Conservation (phyloP, 2,797 vertebrate genomes). For the Lithobates sylvaticus region DNA sequence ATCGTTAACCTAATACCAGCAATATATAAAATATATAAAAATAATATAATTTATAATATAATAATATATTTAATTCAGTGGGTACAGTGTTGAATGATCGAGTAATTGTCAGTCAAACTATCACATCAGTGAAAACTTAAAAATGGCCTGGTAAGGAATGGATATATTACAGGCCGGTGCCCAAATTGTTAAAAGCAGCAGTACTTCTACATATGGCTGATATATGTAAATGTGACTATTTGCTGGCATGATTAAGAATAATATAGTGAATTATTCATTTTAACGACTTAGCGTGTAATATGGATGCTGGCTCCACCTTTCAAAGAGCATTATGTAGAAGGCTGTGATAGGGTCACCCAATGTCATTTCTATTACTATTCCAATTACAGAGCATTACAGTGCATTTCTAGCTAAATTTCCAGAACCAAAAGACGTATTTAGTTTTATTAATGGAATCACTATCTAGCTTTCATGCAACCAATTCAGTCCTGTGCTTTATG, state of each 20-base stretch:
- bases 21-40: no score
- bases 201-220: neutral
- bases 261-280: neutral
- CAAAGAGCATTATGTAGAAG: neutral
- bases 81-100: no score
- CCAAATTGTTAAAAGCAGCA: no score
- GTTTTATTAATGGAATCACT: neutral
- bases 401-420: neutral
- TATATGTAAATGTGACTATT: neutral
- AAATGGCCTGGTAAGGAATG: no score
- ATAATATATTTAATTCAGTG: no score
- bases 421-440: neutral
- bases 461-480: neutral
- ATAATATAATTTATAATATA: no score
- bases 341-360: neutral
- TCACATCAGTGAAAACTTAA: no score
- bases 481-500: neutral
- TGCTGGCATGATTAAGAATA: neutral
- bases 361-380: neutral
- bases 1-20: no score
- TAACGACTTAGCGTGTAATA: neutral
- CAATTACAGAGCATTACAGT: neutral
- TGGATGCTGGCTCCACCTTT: neutral
- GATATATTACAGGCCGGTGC: no score
- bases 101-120: no score